Evolutionary conservation across 2,888 invertebrate genomes (phyloP).

Genomic region (Melanophora roralis): DNA sequence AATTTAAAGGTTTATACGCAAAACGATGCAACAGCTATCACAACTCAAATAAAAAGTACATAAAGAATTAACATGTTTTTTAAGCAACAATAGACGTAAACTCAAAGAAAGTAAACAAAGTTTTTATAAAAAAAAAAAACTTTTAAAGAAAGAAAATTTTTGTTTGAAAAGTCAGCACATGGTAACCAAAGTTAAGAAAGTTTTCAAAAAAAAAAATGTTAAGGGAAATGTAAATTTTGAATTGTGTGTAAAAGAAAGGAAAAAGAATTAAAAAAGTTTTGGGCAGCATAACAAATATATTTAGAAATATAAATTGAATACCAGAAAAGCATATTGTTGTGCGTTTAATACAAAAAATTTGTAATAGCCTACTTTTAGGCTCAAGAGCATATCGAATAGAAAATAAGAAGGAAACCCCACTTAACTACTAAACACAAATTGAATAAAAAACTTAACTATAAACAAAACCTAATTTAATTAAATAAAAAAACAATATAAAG

Average conservation of each 20-base stretch:
- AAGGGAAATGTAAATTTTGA: conserved; percentile 3
- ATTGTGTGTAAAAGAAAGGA: not conserved
- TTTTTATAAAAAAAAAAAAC: not conserved
- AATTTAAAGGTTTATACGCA: conserved; percentile 37
- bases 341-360: not conserved
- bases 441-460: not conserved
- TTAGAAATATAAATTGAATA: not conserved
- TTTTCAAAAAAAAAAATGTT: not conserved
- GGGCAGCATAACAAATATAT: not conserved
- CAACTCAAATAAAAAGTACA: not conserved
- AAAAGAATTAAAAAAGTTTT: not conserved
- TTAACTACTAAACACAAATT: not conserved
- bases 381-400: not conserved
- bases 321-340: not conserved
- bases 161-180: not conserved
- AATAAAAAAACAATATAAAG: not conserved
- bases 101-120: not conserved
- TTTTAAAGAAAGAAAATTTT: not conserved
- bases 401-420: not conserved
- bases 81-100: not conserved
- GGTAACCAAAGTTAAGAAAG: not conserved
- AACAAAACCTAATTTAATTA: not conserved
- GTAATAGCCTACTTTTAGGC: not conserved
- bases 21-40: conserved; percentile 10
- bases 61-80: conserved; percentile 39